Base-by-base conservation (phyloP, 2,888 invertebrate genomes). In the Philereme vetulata region DNA sequence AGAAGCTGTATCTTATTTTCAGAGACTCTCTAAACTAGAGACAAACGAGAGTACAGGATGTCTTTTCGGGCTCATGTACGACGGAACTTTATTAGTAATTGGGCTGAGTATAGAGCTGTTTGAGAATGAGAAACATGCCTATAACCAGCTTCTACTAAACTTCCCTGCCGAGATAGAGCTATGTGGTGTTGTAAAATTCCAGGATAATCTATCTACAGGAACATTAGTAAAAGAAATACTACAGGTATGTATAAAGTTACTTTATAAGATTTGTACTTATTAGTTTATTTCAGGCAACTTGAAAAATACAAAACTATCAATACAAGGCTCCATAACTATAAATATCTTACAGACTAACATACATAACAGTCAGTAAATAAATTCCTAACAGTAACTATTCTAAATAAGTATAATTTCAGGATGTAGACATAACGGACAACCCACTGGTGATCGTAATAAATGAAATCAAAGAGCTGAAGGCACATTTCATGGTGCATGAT, bases 361-460 rank as follows among this genome's bases (percentile, higher is more conserved):
- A 21, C 21, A 21, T 21, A 21, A 21, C 21, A 21, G 21, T 21
- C 1, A 21, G 21, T 21, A n/a, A n/a, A 21, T 21, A 21, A 21
- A 21, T 21, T 21, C 21, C 21, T 21, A 21, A 21, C 21, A 21
- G 21, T 21, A 21, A 21, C 21, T 21, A 21, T 21, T 21, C 21
- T 21, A 6, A 21, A 21, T 4, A 35, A 44, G 5, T 45, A 32
- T 50, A 34, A 11, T 82, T 83, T 36, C 72, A 93, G 93, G 94
- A 95, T 84, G 95, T 96, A 59, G 95, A 96, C 79, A 95, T 96
- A 72, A 96, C 96, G 52, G 96, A 96, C 76, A 96, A 96, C 86
- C 96, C 96, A 4, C 89, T 96, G 59, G 90, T 96, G 53, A 85
- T 96, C 45, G 83, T 93, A 64, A 92, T 93, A 10, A 93, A 93